These are phyloP conservation scores for Chloroceryle aenea DNA, from an alignment of 2,113 vertebrate species.

Conservation along the genomic window DNA sequence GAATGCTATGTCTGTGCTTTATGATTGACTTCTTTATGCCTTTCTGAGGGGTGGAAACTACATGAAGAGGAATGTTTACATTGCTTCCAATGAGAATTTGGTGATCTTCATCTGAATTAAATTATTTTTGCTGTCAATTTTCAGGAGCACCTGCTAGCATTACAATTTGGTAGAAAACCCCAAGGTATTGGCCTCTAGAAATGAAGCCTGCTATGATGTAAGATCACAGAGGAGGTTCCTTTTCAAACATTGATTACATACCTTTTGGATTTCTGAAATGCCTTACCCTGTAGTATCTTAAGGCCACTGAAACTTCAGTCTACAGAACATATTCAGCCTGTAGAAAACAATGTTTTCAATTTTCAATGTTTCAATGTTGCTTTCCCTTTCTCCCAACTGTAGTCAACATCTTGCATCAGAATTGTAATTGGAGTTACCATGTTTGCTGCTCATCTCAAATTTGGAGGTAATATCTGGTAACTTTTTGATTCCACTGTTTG, in stretches of 20 bases:
- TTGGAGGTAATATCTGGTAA: background rate
- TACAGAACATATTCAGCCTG: background rate
- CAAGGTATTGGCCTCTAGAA: background rate
- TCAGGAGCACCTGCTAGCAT: background rate
- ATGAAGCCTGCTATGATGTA: background rate
- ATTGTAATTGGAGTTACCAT: rapidly evolving
- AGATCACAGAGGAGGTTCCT: background rate
- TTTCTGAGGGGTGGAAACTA: background rate
- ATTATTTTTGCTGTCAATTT: background rate
- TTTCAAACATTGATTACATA: background rate
- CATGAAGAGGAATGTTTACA: background rate
- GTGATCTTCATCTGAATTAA: background rate
- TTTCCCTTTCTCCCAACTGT: background rate
- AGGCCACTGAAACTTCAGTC: background rate
- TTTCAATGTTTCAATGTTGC: background rate
- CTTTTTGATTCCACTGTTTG: background rate
- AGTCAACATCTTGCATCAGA: background rate
- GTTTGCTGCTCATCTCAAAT: background rate
- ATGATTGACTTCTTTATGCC: background rate
- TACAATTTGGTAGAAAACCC: background rate
- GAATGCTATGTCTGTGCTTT: background rate
- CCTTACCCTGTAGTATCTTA: background rate
- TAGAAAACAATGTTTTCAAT: no score
- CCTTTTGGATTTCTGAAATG: background rate
- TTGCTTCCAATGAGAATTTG: background rate